Conservation (phyloP, 2,888 invertebrate genomes). For the Plebejus argus region DNA sequence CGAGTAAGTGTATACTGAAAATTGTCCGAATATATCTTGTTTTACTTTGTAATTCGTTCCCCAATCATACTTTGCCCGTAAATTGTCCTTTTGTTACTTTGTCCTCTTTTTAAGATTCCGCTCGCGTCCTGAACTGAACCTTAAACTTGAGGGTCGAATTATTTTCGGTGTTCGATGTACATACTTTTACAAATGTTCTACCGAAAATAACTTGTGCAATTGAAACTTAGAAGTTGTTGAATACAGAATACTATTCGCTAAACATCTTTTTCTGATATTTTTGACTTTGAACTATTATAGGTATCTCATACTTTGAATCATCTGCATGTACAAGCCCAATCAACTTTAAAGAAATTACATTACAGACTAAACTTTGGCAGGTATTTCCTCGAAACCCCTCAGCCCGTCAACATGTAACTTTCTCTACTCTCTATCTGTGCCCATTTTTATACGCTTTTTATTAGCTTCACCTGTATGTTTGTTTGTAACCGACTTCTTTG, state of each 20-base stretch:
- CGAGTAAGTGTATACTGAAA: not conserved
- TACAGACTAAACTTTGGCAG: too few species aligned
- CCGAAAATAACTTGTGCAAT: slow-evolving; percentile 5
- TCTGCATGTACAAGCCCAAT: too few species aligned
- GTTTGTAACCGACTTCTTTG: too few species aligned
- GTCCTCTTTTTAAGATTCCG: slow-evolving; percentile 21
- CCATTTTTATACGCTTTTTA: too few species aligned
- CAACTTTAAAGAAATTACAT: too few species aligned
- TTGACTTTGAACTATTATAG: too few species aligned
- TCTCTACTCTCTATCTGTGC: too few species aligned
- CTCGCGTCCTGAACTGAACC: not conserved
- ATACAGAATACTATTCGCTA: not conserved
- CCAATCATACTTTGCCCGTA: slow-evolving; percentile 17
- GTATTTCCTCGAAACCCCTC: too few species aligned
- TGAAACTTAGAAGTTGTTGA: not conserved
- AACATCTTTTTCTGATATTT: too few species aligned
- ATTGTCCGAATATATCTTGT: not conserved
- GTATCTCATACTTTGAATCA: too few species aligned
- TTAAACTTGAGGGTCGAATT: slow-evolving; percentile 17
- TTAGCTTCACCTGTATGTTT: too few species aligned
- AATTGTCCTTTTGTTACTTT: slow-evolving; percentile 24
- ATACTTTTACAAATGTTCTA: not conserved
- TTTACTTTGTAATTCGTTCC: slow-evolving; percentile 7
- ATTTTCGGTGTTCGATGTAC: not conserved
- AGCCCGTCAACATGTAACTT: too few species aligned